Percentiles rank a stretch among this genome's conserved stretches.
Conservation (phyloP, 2,797 vertebrate species). For the Tinamus major region DNA sequence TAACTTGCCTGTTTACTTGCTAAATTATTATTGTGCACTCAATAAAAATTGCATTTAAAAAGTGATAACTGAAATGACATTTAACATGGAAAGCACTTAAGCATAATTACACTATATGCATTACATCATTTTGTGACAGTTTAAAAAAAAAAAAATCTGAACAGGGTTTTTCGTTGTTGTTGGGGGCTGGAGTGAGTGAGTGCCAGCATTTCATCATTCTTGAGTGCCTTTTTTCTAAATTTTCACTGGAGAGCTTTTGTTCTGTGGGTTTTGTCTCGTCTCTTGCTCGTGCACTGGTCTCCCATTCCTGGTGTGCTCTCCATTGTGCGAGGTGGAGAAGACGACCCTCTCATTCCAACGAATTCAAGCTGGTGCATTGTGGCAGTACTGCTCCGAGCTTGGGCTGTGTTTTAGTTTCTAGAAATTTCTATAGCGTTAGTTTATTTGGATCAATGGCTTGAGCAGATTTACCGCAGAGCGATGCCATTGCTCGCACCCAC, state of each 20-base stretch:
- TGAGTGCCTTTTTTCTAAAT: neutral
- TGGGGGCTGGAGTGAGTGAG: constrained; percentile 32
- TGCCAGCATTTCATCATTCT: constrained; percentile 25
- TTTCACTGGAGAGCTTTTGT: constrained; percentile 1
- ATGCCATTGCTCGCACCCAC: rapidly evolving
- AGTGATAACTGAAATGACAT: constrained; percentile 87
- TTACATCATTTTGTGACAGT: constrained; percentile 79
- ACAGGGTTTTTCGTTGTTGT: constrained; percentile 33
- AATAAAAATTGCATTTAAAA: constrained; percentile 83
- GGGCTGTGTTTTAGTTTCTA: neutral
- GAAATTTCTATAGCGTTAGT: neutral
- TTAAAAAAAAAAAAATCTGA: constrained; percentile 68
- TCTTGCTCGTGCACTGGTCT: neutral
- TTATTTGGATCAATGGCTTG: neutral
- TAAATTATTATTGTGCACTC: constrained; percentile 80
- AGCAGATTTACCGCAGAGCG: neutral
- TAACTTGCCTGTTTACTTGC: constrained; percentile 74
- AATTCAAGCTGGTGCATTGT: rapidly evolving
- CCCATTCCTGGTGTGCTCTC: neutral
- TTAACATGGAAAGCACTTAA: constrained; percentile 84
- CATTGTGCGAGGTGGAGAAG: neutral
- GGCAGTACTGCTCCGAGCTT: neutral
- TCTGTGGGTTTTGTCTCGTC: neutral
- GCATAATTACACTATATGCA: constrained; percentile 87
- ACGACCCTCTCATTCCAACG: neutral